phyloP scores from a whole-genome alignment of 2,888 invertebrate genomes.

The Ophion slaviceki region DNA sequence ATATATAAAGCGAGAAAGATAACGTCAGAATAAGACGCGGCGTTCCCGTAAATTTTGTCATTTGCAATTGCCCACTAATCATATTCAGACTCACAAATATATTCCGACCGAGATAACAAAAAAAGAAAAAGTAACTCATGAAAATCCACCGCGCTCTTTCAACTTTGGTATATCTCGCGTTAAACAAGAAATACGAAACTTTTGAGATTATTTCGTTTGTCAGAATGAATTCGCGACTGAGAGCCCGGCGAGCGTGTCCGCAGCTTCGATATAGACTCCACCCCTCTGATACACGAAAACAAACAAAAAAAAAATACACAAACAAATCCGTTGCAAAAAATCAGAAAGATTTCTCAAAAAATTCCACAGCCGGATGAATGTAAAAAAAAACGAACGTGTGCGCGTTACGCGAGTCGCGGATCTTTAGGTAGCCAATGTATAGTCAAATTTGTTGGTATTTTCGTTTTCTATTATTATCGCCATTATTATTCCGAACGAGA shows the following conservation, averaged over 20 bases:
- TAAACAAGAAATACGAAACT: constrained; percentile 8
- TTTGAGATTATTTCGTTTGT: constrained; percentile 23
- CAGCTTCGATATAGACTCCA: constrained; percentile 34
- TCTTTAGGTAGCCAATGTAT: constrained; percentile 66
- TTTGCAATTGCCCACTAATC: constrained; percentile 59
- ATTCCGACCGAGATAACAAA: constrained; percentile 37
- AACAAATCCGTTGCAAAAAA: constrained; percentile 26
- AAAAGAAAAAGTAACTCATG: constrained; percentile 8
- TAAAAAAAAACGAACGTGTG: constrained; percentile 7
- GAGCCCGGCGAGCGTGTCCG: constrained; percentile 60
- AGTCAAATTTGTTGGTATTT: constrained; percentile 57
- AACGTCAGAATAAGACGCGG: constrained; percentile 8
- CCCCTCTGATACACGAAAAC: not conserved
- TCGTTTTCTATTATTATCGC: constrained; percentile 13
- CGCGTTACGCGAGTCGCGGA: constrained; percentile 45
- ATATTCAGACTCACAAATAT: constrained; percentile 34
- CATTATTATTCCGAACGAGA: constrained; percentile 21
- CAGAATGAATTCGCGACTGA: constrained; percentile 41
- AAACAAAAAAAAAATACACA: not conserved
- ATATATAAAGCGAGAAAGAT: constrained; percentile 8
- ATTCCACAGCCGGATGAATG: not conserved
- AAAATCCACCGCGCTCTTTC: constrained; percentile 18
- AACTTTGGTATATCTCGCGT: constrained; percentile 36
- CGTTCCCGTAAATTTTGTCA: constrained; percentile 52
- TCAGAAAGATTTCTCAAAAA: constrained; percentile 5